These are phyloP conservation scores for Nemapogon koenigi DNA, from an alignment of 2,888 invertebrate genomes.

Conservation along the genomic window DNA sequence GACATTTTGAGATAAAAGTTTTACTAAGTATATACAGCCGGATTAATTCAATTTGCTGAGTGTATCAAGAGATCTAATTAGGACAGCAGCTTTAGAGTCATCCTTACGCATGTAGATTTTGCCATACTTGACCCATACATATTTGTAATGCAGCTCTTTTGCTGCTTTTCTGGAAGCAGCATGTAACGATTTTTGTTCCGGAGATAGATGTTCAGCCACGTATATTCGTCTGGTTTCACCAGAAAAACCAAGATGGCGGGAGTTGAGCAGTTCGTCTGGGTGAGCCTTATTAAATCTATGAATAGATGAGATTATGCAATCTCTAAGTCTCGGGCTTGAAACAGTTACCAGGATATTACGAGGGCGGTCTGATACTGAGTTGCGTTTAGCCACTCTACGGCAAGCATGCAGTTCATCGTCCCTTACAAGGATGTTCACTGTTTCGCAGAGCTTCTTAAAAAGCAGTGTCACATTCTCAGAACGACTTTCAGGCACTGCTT, in stretches of 20 bases:
- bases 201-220: conserved; percentile 15
- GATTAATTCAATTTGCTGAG: not conserved
- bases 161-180: conserved; percentile 4
- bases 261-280: conserved; percentile 7
- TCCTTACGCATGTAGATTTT: conserved; percentile 3
- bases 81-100: not conserved
- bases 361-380: conserved; percentile 11
- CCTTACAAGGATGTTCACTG: not conserved
- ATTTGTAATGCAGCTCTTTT: not conserved
- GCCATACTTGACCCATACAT: not conserved
- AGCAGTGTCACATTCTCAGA: conserved; percentile 9
- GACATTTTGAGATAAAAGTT: not conserved
- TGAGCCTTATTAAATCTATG: conserved; percentile 15
- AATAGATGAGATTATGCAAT: conserved; percentile 14
- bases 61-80: not conserved
- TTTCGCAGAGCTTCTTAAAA: conserved; percentile 9
- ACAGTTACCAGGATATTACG: conserved; percentile 6
- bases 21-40: not conserved
- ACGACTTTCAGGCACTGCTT: conserved; percentile 12
- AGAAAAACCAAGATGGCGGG: conserved; percentile 9
- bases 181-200: conserved; percentile 14
- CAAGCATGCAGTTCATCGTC: conserved; percentile 8
- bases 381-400: conserved; percentile 15
- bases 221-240: conserved; percentile 12
- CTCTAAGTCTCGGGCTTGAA: conserved; percentile 13